phyloP scores from a whole-genome alignment of 2,113 vertebrate genomes.

The Opisthocomus hoazin region DNA sequence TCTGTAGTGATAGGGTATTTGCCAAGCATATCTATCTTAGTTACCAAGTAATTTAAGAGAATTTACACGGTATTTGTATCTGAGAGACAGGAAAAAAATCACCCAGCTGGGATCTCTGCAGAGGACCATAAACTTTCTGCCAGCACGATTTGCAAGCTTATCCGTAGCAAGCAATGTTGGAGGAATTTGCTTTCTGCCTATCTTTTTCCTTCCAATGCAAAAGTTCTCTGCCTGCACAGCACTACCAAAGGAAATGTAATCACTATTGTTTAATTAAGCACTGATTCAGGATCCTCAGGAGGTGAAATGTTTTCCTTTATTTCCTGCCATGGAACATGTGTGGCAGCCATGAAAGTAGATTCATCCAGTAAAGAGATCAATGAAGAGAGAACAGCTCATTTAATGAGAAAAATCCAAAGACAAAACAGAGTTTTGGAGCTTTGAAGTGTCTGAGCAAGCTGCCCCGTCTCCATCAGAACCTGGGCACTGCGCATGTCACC shows the following conservation, averaged over 20 bases:
- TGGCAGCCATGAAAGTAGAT: background rate
- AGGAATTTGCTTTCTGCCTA: background rate
- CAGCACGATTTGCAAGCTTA: background rate
- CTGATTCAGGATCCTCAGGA: background rate
- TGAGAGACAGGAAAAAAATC: background rate
- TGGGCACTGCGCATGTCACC: background rate
- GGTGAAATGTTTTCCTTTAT: background rate
- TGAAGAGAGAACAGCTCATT: background rate
- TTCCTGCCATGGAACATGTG: background rate
- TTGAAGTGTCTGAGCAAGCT: background rate
- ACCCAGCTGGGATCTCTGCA: slow-evolving; percentile 9
- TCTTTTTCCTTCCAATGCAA: background rate
- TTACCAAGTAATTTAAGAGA: slow-evolving; percentile 40
- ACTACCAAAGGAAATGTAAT: background rate
- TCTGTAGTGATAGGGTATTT: slow-evolving; percentile 25
- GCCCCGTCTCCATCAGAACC: background rate
- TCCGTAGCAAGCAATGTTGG: background rate
- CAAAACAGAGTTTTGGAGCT: background rate
- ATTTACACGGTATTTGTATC: slow-evolving; percentile 21
- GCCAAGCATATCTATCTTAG: background rate
- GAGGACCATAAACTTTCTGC: slow-evolving; percentile 16
- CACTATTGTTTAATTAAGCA: background rate
- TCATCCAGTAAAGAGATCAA: background rate
- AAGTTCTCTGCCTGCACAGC: background rate
- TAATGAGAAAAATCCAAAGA: background rate